phyloP scores from a whole-genome alignment of 2,888 invertebrate genomes.

The Nephrotoma appendiculata region DNA sequence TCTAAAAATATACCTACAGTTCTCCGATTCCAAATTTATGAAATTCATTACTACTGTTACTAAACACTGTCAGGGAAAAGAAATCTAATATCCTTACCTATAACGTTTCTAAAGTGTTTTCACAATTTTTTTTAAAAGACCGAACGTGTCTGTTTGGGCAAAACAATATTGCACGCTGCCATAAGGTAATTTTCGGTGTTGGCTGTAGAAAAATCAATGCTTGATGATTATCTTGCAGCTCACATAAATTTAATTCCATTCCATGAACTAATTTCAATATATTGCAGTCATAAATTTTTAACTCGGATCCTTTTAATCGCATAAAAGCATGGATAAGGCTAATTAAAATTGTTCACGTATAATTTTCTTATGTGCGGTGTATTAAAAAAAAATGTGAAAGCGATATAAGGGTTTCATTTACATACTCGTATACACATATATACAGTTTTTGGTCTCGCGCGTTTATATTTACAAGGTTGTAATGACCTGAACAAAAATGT shows the following conservation, averaged over 20 bases:
- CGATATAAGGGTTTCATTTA: not conserved
- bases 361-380: not conserved
- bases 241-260: not conserved
- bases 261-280: not conserved
- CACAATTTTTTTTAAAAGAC: too few relatives aligned
- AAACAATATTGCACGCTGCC: too few relatives aligned
- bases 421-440: not conserved
- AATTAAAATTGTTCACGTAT: not conserved
- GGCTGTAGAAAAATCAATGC: not conserved
- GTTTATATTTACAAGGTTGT: not conserved
- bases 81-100: too few relatives aligned
- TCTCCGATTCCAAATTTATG: too few relatives aligned
- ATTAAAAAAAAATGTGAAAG: not conserved
- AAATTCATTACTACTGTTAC: too few relatives aligned
- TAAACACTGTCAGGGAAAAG: too few relatives aligned
- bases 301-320: not conserved
- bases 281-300: not conserved
- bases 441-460: not conserved
- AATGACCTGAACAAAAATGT: not conserved
- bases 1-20: too few relatives aligned
- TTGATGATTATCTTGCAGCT: not conserved
- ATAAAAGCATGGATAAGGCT: not conserved
- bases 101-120: too few relatives aligned
- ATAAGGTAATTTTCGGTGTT: too few relatives aligned
- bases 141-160: too few relatives aligned